A percentile compares a stretch with the other conserved stretches of the same genome.
Evolutionary conservation across 2,113 vertebrate genomes (phyloP).

Genomic region (Camelus bactrianus): DNA sequence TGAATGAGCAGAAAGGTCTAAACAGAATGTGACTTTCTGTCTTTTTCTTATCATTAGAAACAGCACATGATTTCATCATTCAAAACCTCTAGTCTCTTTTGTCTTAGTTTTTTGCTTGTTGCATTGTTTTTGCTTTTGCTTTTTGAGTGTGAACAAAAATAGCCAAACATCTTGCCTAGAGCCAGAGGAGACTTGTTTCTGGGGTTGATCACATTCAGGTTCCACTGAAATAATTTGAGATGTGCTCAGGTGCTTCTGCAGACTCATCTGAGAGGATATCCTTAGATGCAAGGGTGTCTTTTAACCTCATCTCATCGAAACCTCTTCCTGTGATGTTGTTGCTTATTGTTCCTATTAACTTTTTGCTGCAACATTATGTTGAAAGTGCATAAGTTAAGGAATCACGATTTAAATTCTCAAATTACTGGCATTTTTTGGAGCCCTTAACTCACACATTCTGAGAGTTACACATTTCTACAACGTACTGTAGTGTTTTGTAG

Average conservation of each 20-base stretch:
- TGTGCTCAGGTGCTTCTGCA: background rate
- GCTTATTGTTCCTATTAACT: background rate
- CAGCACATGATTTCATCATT: background rate
- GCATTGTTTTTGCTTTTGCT: background rate
- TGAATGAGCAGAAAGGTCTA: background rate
- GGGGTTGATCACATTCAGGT: background rate
- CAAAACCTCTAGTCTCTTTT: background rate
- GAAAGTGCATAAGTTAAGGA: background rate
- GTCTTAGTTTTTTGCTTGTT: background rate
- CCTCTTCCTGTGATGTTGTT: background rate
- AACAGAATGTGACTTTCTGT: background rate
- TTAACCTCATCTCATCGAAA: background rate
- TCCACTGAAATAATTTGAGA: background rate
- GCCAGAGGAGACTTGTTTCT: background rate
- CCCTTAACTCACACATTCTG: background rate
- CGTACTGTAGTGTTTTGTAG: background rate
- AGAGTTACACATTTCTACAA: background rate
- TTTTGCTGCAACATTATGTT: background rate
- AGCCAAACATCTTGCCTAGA: background rate
- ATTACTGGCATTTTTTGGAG: background rate
- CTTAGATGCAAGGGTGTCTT: background rate
- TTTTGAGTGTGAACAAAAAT: background rate
- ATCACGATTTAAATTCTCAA: background rate
- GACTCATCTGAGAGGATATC: background rate
- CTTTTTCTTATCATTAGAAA: slow-evolving; percentile 13